These are phyloP conservation scores for Temnothorax curvispinosus DNA, from an alignment of 1,140 invertebrate genomes.

Conservation along the genomic window DNA sequence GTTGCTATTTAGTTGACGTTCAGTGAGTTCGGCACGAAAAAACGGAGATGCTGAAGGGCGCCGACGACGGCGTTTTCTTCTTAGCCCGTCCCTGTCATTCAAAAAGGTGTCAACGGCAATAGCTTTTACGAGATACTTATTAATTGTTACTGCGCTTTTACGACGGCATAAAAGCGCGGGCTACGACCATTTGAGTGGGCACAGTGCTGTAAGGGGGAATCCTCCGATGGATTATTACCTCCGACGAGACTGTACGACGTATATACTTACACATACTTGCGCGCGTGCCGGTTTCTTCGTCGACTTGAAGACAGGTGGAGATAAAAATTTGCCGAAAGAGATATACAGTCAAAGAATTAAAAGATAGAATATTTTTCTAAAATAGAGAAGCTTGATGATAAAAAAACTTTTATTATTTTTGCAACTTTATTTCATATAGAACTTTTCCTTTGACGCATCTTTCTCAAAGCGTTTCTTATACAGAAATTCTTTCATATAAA, in stretches of 20 bases:
- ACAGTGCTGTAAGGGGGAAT: slow-evolving; percentile 73
- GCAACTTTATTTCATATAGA: neutral
- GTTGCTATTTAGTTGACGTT: slow-evolving; percentile 71
- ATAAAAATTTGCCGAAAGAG: neutral
- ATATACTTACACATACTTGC: slow-evolving; percentile 54
- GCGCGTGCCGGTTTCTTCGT: slow-evolving; percentile 23
- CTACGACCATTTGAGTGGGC: slow-evolving; percentile 83
- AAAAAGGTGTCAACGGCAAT: slow-evolving; percentile 86
- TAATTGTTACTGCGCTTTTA: slow-evolving; percentile 86
- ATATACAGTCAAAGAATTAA: neutral
- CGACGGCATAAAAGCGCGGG: slow-evolving; percentile 84
- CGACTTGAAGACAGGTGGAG: slow-evolving; percentile 45
- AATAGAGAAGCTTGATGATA: neutral
- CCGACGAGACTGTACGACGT: slow-evolving; percentile 70
- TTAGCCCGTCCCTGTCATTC: slow-evolving; percentile 82
- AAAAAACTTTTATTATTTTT: neutral
- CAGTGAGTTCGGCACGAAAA: slow-evolving; percentile 1
- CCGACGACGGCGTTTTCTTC: slow-evolving; percentile 22
- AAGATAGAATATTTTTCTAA: neutral
- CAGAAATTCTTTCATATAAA: neutral
- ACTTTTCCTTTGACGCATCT: neutral
- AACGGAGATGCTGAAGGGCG: slow-evolving; percentile 12
- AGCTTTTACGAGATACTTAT: slow-evolving; percentile 86
- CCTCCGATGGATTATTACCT: slow-evolving; percentile 81
- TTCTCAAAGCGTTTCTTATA: neutral